Conservation (phyloP, 1,140 invertebrate species). For the Musca domestica region DNA sequence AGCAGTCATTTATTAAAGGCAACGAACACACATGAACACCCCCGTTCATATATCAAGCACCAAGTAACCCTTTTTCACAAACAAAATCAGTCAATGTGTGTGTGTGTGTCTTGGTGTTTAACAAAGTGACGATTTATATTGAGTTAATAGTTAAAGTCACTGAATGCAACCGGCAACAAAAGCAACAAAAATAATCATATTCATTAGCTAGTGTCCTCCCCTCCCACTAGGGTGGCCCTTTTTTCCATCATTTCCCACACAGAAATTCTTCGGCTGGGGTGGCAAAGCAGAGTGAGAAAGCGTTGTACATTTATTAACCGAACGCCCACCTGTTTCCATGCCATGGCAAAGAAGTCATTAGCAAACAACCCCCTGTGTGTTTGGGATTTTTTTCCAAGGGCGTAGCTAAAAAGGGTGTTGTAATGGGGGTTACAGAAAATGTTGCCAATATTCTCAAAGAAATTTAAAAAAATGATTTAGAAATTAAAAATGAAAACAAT, state of each 20-base stretch:
- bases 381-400: too few relatives aligned
- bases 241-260: too few relatives aligned
- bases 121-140: conserved; percentile 39
- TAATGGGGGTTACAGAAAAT: too few relatives aligned
- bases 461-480: too few relatives aligned
- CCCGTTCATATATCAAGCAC: neutral
- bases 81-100: too few relatives aligned
- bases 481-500: too few relatives aligned
- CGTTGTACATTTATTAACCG: neutral
- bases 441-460: too few relatives aligned
- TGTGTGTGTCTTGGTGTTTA: neutral
- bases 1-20: neutral
- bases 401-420: too few relatives aligned
- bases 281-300: neutral
- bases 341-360: neutral
- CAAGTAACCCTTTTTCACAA: neutral
- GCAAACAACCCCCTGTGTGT: too few relatives aligned
- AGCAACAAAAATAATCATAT: conserved; percentile 32
- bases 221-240: too few relatives aligned
- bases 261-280: too few relatives aligned
- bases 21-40: neutral
- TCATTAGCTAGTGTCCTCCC: conserved; percentile 25
- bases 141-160: conserved; percentile 48
- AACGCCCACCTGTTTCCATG: conserved; percentile 27
- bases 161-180: neutral